phyloP scores from a whole-genome alignment of 2,113 vertebrate species.

The Odobenus rosmarus region DNA sequence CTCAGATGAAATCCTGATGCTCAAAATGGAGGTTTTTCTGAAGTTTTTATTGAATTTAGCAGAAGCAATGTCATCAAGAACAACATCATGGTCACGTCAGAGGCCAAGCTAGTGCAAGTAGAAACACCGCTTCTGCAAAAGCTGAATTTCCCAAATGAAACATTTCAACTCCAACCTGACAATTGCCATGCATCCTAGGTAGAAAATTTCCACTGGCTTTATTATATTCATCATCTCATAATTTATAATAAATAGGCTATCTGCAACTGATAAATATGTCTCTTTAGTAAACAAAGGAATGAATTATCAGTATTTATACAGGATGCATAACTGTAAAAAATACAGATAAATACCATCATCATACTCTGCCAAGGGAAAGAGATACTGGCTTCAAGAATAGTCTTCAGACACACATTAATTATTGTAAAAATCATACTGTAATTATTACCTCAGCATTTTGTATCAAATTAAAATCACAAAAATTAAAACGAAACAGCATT shows the following conservation, averaged over 20 bases:
- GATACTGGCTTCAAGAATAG: conserved; percentile 90
- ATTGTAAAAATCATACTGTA: conserved; percentile 90
- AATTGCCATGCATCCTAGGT: conserved; percentile 87
- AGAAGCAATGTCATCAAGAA: conserved; percentile 88
- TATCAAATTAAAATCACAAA: conserved; percentile 91
- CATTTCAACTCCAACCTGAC: conserved; percentile 84
- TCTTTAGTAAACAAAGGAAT: conserved; percentile 92
- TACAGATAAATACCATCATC: conserved; percentile 88
- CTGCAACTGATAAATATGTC: conserved; percentile 90
- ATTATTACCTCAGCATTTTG: conserved; percentile 88
- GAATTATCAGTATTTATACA: conserved; percentile 89
- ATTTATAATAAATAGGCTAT: conserved; percentile 92
- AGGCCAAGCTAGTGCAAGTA: conserved; percentile 88
- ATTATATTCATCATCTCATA: conserved; percentile 89
- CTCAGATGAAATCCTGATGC: conserved; percentile 85
- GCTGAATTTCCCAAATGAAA: conserved; percentile 82
- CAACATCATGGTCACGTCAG: conserved; percentile 85
- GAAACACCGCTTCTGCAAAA: conserved; percentile 84
- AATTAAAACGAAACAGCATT: conserved; percentile 88
- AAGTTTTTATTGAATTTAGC: conserved; percentile 86
- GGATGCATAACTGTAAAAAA: conserved; percentile 91
- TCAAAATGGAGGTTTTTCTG: conserved; percentile 84
- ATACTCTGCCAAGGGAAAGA: conserved; percentile 89
- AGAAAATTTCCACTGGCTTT: conserved; percentile 89
- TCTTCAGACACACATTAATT: conserved; percentile 88